Conservation (phyloP, 2,113 vertebrate genomes). For the Passer montanus region DNA sequence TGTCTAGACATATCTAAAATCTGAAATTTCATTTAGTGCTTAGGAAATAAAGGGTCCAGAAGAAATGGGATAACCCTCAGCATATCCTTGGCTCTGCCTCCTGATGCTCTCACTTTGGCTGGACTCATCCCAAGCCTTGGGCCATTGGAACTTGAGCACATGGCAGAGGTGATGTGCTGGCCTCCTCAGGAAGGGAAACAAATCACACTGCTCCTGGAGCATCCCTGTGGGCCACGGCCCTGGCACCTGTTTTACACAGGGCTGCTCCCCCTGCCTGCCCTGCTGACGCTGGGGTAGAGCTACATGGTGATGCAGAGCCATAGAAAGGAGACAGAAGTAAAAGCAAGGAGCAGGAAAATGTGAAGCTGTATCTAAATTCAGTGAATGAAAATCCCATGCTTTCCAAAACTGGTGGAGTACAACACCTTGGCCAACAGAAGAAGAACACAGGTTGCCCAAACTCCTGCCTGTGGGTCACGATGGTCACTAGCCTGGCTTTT, state of each 20-base stretch:
- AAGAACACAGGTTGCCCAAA: rapidly evolving
- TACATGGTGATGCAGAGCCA: not conserved
- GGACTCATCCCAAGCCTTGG: not conserved
- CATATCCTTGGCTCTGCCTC: not conserved
- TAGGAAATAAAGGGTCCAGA: conserved; percentile 36
- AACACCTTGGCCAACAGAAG: not conserved
- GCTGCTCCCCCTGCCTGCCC: not conserved
- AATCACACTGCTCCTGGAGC: not conserved
- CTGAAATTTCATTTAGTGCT: conserved; percentile 73
- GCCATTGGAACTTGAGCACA: not conserved
- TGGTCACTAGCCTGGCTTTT: not conserved
- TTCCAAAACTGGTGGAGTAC: not conserved
- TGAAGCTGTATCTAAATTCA: not conserved
- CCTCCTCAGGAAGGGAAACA: not conserved
- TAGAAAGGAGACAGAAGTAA: not conserved
- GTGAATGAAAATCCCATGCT: not conserved
- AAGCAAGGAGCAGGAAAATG: not conserved
- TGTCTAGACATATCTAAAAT: conserved; percentile 75
- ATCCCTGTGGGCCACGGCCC: not conserved
- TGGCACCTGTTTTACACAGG: not conserved
- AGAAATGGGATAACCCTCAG: not conserved
- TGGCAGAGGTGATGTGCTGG: not conserved
- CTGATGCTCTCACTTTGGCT: not conserved
- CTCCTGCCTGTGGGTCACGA: not conserved
- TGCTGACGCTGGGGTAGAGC: not conserved